phyloP scores from a whole-genome alignment of 2,888 invertebrate genomes.

The Drosophila tanythrix region DNA sequence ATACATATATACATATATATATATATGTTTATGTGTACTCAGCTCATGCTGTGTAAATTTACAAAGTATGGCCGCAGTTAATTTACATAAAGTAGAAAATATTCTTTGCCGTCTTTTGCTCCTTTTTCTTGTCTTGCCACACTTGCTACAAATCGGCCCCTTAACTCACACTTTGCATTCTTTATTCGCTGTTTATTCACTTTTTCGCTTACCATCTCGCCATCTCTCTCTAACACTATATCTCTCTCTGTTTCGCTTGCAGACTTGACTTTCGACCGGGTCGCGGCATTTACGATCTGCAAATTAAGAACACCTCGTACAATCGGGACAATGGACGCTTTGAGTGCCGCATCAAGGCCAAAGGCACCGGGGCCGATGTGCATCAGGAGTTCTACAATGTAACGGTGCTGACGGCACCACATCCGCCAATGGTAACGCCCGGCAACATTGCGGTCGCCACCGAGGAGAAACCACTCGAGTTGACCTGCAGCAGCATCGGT shows the following conservation, averaged over 20 bases:
- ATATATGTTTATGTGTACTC: background rate
- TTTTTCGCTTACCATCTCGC: background rate
- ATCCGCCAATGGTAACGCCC: slow-evolving; percentile 91
- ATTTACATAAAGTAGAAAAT: slow-evolving; percentile 67
- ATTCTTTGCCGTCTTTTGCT: slow-evolving; percentile 11
- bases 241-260: slow-evolving; percentile 67
- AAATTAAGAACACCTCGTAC: slow-evolving; percentile 95
- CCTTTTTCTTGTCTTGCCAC: background rate
- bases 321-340: slow-evolving; percentile 96
- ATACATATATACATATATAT: background rate
- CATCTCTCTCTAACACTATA: background rate
- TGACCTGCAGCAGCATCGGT: slow-evolving; percentile 93
- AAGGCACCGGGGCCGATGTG: slow-evolving; percentile 92
- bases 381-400: slow-evolving; percentile 93
- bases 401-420: slow-evolving; percentile 94
- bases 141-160: slow-evolving; percentile 18
- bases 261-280: slow-evolving; percentile 92
- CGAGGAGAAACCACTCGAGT: slow-evolving; percentile 91
- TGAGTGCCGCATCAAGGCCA: slow-evolving; percentile 94
- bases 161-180: background rate
- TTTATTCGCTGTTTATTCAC: background rate
- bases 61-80: slow-evolving; percentile 47
- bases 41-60: slow-evolving; percentile 44
- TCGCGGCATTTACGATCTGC: slow-evolving; percentile 94
- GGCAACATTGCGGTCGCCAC: slow-evolving; percentile 91